phyloP scores from a whole-genome alignment of 2,797 vertebrate species.

The Chelonia mydas region DNA sequence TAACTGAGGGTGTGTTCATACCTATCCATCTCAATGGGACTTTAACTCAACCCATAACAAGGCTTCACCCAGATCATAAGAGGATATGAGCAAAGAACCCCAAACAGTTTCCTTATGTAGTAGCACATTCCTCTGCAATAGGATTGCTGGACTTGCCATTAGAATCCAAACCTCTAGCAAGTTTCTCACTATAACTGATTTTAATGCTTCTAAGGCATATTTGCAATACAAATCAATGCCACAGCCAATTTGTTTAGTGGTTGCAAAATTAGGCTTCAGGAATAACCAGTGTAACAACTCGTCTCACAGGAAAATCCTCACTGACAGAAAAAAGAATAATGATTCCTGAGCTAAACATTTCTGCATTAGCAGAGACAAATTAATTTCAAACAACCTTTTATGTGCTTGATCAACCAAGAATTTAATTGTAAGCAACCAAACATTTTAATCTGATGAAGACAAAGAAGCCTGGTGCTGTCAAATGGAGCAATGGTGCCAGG shows the following conservation, averaged over 20 bases:
- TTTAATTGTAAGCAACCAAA: not conserved
- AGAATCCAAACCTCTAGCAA: slow-evolving; percentile 8
- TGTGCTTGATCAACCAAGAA: not conserved
- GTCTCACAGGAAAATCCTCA: not conserved
- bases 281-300: not conserved
- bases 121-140: not conserved
- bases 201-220: slow-evolving; percentile 27
- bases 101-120: not conserved
- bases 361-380: not conserved
- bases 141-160: not conserved
- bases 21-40: too few relatives aligned
- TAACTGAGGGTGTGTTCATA: too few relatives aligned
- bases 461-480: not conserved
- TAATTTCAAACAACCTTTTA: not conserved
- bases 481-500: not conserved
- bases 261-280: not conserved
- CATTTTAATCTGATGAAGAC: not conserved
- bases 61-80: too few relatives aligned
- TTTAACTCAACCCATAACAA: too few relatives aligned
- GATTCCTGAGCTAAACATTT: not conserved
- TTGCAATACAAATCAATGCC: slow-evolving; percentile 19
- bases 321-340: not conserved
- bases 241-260: not conserved
- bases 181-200: slow-evolving; percentile 17
- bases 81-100: slow-evolving; percentile 34